Conservation (phyloP, 2,797 vertebrate genomes). For the Botia kubotai region DNA sequence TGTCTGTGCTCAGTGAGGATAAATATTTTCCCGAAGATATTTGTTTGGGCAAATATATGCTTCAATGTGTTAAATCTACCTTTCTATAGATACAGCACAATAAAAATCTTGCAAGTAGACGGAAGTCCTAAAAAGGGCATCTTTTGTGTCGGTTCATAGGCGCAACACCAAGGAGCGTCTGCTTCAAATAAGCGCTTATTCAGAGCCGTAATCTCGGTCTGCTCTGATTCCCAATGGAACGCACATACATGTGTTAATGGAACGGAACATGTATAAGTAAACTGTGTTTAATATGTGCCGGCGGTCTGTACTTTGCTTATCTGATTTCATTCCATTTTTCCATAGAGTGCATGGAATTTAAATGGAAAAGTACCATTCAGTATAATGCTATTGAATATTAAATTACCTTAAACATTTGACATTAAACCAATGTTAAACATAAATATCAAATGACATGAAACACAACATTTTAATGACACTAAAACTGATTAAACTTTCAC, state of each 20-base stretch:
- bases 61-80: neutral
- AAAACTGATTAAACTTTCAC: neutral
- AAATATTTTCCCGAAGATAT: too few relatives aligned
- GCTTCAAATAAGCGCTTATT: too few relatives aligned
- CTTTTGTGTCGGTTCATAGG: neutral
- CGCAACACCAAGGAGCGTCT: neutral
- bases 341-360: neutral
- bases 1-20: neutral
- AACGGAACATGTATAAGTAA: too few relatives aligned
- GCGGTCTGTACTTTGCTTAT: too few relatives aligned
- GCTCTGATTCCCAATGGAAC: too few relatives aligned
- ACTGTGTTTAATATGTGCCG: too few relatives aligned
- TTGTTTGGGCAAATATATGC: too few relatives aligned
- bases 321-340: neutral
- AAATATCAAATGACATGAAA: too few relatives aligned
- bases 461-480: too few relatives aligned
- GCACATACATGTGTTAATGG: too few relatives aligned
- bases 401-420: too few relatives aligned
- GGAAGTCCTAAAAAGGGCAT: neutral
- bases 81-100: neutral
- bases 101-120: neutral
- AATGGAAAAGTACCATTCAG: neutral
- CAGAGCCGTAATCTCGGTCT: neutral
- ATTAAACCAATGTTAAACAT: too few relatives aligned
- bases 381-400: neutral